These are phyloP conservation scores for Merluccius polli DNA, from an alignment of 2,797 vertebrate species.

Conservation along the genomic window DNA sequence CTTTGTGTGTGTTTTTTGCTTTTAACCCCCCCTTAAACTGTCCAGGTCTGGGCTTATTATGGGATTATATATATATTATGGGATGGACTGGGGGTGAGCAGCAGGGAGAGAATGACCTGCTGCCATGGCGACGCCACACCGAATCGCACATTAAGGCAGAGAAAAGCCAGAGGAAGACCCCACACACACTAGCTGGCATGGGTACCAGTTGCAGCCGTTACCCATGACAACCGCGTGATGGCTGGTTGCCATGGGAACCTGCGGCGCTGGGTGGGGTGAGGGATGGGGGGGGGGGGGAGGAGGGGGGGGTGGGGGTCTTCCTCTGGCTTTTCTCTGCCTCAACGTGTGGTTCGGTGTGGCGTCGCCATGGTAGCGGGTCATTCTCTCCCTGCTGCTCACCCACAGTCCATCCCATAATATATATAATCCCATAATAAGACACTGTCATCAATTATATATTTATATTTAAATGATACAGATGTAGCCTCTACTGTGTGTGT, in stretches of 20 bases:
- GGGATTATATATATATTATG: no score
- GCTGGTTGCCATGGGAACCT: conserved; percentile 63
- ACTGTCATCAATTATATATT: neutral
- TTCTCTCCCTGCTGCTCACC: neutral
- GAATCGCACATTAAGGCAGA: neutral
- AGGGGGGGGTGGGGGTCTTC: neutral
- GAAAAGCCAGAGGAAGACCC: neutral
- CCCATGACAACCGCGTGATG: conserved; percentile 46
- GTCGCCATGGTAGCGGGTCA: conserved; percentile 1
- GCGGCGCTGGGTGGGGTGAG: neutral
- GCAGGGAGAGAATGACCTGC: neutral
- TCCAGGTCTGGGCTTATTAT: neutral
- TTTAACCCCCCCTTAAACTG: no score
- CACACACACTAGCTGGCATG: conserved; percentile 22
- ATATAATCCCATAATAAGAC: neutral
- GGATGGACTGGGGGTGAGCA: neutral
- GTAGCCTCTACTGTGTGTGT: neutral
- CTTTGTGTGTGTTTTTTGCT: neutral
- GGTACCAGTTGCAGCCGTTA: conserved; percentile 37
- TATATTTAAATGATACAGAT: no score
- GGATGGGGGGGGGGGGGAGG: neutral
- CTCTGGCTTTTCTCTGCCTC: neutral
- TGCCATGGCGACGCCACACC: neutral
- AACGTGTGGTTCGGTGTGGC: neutral
- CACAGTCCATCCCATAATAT: neutral